Base-by-base conservation (phyloP, 2,888 invertebrate genomes). In the Zaprionus bogoriensis region DNA sequence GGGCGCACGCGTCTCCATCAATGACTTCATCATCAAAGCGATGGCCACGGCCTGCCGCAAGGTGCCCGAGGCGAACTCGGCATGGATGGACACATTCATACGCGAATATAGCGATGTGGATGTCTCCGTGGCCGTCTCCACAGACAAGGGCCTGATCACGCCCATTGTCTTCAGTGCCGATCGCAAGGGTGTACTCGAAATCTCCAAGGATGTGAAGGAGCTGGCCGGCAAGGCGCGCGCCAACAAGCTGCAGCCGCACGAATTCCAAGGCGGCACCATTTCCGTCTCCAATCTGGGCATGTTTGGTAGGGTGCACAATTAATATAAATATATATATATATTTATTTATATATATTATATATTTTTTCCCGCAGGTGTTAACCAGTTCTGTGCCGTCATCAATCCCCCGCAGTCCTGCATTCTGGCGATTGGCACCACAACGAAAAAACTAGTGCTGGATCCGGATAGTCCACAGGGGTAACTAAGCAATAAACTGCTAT, bases 361-460 rank as follows among this genome's bases (percentile, higher is more conserved):
- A 19, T 7, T 3, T 5, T 0, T 59, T 58, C 7, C 7, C 10
- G 5, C 50, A 93, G 96, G 96, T 70, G 94, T 98, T 38, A 95
- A 95, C 72, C 94, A 95, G 88, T 99, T 99, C 91, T 94, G 95
- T 81, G 98, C 98, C 19, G 97, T 99, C 68, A 96, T 99, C 65
- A 98, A 98, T 91, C 99, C 99, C 23, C 99, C 99, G 6, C 98
- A 98, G 92, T 95, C 98, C 1, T 95, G 97, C 88, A 99, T 99
- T 88, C 92, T 99, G 73, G 98, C 99, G 41, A 94, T 98, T 69
- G 99, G 99, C 38, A 94, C 95, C 5, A 93, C 96, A 25, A 94
- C 95, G 87, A 94, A 94, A 69, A 92, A 94, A 84, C 92, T 98
- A 28, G 92, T 98, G 53, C 93, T 94, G 0, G 96, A 96, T 88